phyloP scores from a whole-genome alignment of 2,888 invertebrate genomes.

The Augiades crinisus region DNA sequence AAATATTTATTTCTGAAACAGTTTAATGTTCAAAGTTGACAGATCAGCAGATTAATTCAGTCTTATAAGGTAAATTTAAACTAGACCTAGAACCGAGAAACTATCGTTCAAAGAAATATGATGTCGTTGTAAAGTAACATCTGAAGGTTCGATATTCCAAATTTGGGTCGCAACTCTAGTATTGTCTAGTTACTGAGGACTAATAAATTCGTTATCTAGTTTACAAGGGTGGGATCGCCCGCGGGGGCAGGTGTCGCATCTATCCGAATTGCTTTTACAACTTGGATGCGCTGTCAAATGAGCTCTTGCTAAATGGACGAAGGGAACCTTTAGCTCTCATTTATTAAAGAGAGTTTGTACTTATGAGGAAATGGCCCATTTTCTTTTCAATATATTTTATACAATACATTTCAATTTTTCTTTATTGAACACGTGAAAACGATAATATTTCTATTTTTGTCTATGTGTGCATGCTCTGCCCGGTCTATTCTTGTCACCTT shows the following conservation, averaged over 20 bases:
- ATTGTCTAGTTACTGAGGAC: not conserved
- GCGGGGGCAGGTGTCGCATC: slow-evolving; percentile 2
- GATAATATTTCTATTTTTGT: too few species aligned
- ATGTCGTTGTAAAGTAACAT: not conserved
- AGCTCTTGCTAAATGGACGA: not conserved
- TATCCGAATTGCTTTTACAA: slow-evolving; percentile 12
- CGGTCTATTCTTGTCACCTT: too few species aligned
- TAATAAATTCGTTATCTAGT: slow-evolving; percentile 2
- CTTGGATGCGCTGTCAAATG: slow-evolving; percentile 2
- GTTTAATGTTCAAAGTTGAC: too few species aligned
- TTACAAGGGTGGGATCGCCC: not conserved
- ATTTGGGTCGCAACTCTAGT: not conserved
- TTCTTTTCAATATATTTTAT: too few species aligned
- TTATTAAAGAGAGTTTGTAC: slow-evolving; percentile 2
- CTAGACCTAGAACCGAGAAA: too few species aligned
- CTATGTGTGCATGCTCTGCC: too few species aligned
- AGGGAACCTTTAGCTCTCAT: not conserved
- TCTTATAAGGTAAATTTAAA: too few species aligned
- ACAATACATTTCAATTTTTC: not conserved
- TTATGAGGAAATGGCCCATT: too few species aligned
- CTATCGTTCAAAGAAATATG: too few species aligned
- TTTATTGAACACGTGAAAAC: too few species aligned
- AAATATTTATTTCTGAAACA: too few species aligned
- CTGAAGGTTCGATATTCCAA: not conserved
- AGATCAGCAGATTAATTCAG: too few species aligned